These are phyloP conservation scores for Phengaris alcon DNA, from an alignment of 2,888 invertebrate genomes.

Conservation along the genomic window DNA sequence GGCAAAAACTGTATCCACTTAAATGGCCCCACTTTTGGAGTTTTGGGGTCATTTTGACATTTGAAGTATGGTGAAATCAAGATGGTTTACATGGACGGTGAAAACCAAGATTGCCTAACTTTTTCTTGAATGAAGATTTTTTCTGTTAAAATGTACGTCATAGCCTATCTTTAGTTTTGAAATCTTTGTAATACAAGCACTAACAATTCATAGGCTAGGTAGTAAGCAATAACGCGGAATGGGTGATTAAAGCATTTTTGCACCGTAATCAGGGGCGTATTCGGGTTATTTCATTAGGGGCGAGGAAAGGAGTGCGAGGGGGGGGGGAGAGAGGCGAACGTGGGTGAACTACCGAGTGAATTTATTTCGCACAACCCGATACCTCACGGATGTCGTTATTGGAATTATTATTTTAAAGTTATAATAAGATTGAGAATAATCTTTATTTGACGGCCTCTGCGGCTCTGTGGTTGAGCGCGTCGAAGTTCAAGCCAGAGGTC, in stretches of 20 bases:
- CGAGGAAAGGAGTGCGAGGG: neutral
- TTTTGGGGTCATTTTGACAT: too few relatives aligned
- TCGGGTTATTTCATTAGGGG: conserved; percentile 19
- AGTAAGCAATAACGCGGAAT: neutral
- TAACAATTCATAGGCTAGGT: neutral
- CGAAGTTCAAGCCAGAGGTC: too few relatives aligned
- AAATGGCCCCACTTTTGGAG: too few relatives aligned
- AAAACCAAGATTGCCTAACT: too few relatives aligned
- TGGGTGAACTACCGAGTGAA: neutral
- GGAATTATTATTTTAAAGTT: neutral
- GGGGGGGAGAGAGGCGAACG: neutral
- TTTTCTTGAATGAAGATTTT: too few relatives aligned
- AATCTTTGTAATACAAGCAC: neutral
- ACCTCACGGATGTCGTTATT: neutral
- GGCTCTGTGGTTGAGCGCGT: too few relatives aligned
- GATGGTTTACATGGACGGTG: too few relatives aligned
- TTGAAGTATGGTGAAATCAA: too few relatives aligned
- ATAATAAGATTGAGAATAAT: neutral
- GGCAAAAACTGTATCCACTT: too few relatives aligned
- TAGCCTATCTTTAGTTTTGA: too few relatives aligned
- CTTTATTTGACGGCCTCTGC: neutral
- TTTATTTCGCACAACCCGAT: conserved; percentile 4
- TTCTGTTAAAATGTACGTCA: too few relatives aligned
- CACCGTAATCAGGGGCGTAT: conserved; percentile 16
- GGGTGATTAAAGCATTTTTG: conserved; percentile 16